Percentiles rank a stretch among this genome's conserved stretches.
phyloP scores from a whole-genome alignment of 2,888 invertebrate species.

The Macrosiphum euphorbiae region DNA sequence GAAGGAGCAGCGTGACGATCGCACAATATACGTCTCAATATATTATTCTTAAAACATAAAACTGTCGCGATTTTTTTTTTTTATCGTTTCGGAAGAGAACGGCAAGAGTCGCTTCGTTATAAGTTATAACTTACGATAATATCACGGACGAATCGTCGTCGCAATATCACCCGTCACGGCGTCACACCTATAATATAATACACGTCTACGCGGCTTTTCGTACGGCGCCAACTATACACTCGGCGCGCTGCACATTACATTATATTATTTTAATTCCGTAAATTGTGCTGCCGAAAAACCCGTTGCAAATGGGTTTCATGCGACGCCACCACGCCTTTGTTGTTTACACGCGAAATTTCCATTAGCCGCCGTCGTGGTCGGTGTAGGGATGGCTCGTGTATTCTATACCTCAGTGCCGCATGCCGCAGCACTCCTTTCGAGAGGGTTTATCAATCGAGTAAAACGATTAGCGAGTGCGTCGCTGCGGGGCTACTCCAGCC shows the following conservation, averaged over 20 bases:
- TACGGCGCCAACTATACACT: background rate
- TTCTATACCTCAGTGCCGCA: background rate
- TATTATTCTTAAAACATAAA: background rate
- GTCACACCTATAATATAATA: background rate
- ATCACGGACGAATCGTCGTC: background rate
- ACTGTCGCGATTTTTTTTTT: background rate
- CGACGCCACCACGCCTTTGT: slow-evolving; percentile 26
- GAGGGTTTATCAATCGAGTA: background rate
- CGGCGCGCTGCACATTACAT: background rate
- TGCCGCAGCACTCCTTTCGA: background rate
- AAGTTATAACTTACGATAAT: background rate
- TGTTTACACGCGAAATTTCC: slow-evolving; percentile 31
- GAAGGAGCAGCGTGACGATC: background rate
- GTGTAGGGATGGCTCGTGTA: background rate
- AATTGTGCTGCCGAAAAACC: slow-evolving; percentile 19
- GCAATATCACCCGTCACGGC: background rate
- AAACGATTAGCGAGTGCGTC: background rate
- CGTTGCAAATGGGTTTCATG: background rate
- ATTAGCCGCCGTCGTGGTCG: background rate
- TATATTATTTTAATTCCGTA: slow-evolving; percentile 25
- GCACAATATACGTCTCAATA: background rate
- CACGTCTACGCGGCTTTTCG: background rate
- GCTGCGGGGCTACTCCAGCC: background rate
- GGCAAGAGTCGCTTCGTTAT: background rate
- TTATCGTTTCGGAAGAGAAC: background rate